Conservation (phyloP, 2,888 invertebrate species). For the Sphaerophoria rueppellii region DNA sequence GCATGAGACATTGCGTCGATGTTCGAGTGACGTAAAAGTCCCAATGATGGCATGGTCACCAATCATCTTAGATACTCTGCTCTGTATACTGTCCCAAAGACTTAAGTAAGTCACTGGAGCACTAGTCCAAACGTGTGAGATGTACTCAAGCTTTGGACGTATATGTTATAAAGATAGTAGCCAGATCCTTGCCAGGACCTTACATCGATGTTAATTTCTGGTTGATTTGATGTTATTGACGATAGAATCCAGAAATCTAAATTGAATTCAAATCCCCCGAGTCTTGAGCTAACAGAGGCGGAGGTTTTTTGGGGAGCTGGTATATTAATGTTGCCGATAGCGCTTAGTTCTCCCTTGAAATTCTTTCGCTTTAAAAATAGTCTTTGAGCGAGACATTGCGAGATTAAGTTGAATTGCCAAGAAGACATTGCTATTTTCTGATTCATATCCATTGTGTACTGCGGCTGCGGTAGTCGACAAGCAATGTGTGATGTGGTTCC, state of each 20-base stretch:
- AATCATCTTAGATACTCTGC: too few relatives aligned
- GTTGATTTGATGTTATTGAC: conserved; percentile 39
- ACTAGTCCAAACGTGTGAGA: too few relatives aligned
- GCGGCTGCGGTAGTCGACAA: conserved; percentile 18
- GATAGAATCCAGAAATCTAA: conserved; percentile 34
- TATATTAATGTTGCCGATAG: conserved; percentile 26
- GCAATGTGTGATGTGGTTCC: conserved; percentile 40
- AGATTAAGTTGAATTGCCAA: conserved; percentile 42
- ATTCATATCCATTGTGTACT: conserved; percentile 8
- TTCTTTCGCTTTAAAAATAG: conserved; percentile 21
- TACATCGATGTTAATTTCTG: too few relatives aligned
- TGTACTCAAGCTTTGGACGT: too few relatives aligned
- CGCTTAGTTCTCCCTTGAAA: too few relatives aligned
- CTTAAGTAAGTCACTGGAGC: too few relatives aligned
- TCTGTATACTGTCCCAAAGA: too few relatives aligned
- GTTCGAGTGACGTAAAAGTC: too few relatives aligned
- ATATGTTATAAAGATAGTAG: too few relatives aligned
- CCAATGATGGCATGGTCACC: too few relatives aligned
- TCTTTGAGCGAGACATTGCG: conserved; percentile 38
- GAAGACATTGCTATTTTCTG: conserved; percentile 7
- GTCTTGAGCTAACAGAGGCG: conserved; percentile 22
- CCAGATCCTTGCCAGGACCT: conserved; percentile 32
- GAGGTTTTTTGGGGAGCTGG: conserved; percentile 37
- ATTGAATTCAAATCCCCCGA: conserved; percentile 31
- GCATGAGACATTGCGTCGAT: too few relatives aligned